Conservation (phyloP, 2,888 invertebrate genomes). For the Spilosoma lubricipeda region DNA sequence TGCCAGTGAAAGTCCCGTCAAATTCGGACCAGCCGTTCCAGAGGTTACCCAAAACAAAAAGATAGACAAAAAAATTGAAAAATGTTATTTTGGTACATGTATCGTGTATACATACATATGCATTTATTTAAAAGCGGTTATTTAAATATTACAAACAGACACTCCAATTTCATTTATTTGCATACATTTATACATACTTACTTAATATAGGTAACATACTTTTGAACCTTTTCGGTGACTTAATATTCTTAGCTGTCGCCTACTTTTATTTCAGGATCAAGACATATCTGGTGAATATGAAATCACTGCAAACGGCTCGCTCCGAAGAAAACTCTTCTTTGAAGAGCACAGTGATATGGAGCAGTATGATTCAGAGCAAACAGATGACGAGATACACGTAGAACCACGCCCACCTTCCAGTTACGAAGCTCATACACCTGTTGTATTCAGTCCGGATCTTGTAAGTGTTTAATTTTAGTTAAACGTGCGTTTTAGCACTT, state of each 20-base stretch:
- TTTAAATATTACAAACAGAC: too few relatives aligned
- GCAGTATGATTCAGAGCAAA: constrained; percentile 79
- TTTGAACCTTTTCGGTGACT: not conserved
- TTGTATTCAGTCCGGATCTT: constrained; percentile 77
- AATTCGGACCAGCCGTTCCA: too few relatives aligned
- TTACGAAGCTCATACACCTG: constrained; percentile 72
- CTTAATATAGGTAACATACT: not conserved
- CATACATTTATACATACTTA: too few relatives aligned
- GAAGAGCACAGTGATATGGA: constrained; percentile 81
- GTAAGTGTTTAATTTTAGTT: constrained; percentile 54
- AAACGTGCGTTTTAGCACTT: not conserved
- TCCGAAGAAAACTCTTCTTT: constrained; percentile 76
- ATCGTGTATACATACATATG: too few relatives aligned
- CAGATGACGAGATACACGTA: constrained; percentile 72
- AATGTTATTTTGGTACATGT: too few relatives aligned
- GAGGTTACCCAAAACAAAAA: too few relatives aligned
- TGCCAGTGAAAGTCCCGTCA: too few relatives aligned
- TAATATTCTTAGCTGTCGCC: not conserved
- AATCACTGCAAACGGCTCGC: constrained; percentile 80
- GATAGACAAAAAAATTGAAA: too few relatives aligned
- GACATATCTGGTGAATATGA: constrained; percentile 77
- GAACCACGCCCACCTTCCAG: constrained; percentile 70
- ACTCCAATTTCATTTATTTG: too few relatives aligned
- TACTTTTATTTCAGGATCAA: constrained; percentile 66
- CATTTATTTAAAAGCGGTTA: too few relatives aligned